Percentiles rank a stretch among this genome's conserved stretches.
Conservation (phyloP, 1,140 invertebrate genomes). For the Scaptomyza montana region DNA sequence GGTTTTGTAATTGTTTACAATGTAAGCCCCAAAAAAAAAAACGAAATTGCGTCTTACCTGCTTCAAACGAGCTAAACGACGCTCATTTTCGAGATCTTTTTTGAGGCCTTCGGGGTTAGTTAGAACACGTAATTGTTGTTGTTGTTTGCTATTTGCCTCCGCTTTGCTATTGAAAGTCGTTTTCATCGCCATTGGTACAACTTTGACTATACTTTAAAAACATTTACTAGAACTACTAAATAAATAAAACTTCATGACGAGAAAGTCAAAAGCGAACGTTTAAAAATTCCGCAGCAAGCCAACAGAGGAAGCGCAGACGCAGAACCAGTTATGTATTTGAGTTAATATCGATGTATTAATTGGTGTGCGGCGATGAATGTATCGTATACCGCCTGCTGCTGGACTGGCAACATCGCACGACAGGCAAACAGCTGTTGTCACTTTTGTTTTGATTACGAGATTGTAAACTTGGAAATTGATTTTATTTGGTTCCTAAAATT, state of each 20-base stretch:
- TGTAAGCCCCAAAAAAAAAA: background rate
- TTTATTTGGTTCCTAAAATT: conserved; percentile 19
- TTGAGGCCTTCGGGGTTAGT: conserved; percentile 58
- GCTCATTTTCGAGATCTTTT: conserved; percentile 73
- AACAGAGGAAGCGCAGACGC: conserved; percentile 45
- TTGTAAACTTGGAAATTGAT: conserved; percentile 43
- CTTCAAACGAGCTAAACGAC: conserved; percentile 73
- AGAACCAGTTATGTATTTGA: conserved; percentile 20
- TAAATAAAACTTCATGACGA: conserved; percentile 30
- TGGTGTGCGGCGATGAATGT: background rate
- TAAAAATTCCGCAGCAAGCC: conserved; percentile 53
- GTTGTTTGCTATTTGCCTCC: conserved; percentile 23
- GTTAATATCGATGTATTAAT: conserved; percentile 5
- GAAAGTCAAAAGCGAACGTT: conserved; percentile 58
- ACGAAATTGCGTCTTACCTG: conserved; percentile 61
- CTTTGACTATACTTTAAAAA: conserved; percentile 8
- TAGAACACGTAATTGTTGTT: conserved; percentile 25
- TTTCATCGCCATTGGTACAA: conserved; percentile 49
- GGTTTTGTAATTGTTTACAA: conserved; percentile 16
- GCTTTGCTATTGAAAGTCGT: conserved; percentile 56
- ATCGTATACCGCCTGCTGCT: background rate
- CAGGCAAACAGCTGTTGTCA: conserved; percentile 48
- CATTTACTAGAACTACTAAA: conserved; percentile 30
- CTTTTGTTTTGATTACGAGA: conserved; percentile 72
- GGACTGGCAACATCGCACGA: conserved; percentile 1